phyloP scores from a whole-genome alignment of 1,140 invertebrate genomes.

The Orchestia grillus region DNA sequence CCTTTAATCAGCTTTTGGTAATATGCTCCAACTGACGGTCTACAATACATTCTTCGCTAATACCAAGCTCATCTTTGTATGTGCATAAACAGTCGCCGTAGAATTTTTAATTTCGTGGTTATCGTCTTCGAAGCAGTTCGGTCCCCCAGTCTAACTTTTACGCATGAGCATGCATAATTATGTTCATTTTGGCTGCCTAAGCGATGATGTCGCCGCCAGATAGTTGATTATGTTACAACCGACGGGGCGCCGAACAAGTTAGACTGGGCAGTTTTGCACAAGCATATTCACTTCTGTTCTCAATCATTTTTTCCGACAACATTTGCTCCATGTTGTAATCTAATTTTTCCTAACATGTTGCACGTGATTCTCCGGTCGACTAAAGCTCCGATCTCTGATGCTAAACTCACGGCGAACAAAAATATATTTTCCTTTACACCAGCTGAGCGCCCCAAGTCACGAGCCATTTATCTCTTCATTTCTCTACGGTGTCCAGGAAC shows the following conservation, averaged over 20 bases:
- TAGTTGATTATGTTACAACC: too few relatives aligned
- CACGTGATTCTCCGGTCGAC: too few relatives aligned
- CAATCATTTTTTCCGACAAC: too few relatives aligned
- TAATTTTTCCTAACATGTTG: too few relatives aligned
- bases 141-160: background rate
- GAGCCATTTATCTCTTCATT: background rate
- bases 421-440: background rate
- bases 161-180: too few relatives aligned
- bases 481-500: background rate
- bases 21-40: background rate
- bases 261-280: too few relatives aligned
- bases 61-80: background rate
- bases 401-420: background rate
- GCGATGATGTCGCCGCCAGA: too few relatives aligned
- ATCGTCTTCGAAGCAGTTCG: background rate
- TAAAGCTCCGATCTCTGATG: background rate
- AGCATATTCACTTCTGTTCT: too few relatives aligned
- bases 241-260: too few relatives aligned
- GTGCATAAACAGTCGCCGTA: background rate
- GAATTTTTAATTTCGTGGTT: background rate
- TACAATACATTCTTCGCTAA: background rate
- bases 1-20: background rate
- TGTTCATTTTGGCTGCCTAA: too few relatives aligned
- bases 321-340: too few relatives aligned
- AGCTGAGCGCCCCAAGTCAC: background rate